Percentiles rank a stretch among this genome's conserved stretches.
Evolutionary conservation across 1,140 invertebrate genomes (phyloP).

Genomic region (Philaenus spumarius): DNA sequence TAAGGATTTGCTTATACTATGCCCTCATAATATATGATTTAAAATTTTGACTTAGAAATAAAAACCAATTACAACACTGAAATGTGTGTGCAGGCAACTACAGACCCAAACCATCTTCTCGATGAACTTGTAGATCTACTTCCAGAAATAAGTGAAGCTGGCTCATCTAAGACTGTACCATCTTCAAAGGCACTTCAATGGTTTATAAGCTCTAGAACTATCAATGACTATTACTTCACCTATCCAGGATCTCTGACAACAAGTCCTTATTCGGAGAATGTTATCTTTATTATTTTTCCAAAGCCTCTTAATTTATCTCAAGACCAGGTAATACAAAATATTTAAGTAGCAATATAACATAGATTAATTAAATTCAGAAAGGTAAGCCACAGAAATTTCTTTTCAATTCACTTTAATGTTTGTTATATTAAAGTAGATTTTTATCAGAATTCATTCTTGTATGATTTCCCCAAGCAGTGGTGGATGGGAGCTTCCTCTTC

Average conservation of each 20-base stretch:
- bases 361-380: no score
- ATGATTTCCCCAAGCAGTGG: no score
- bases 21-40: no score
- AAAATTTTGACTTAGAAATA: no score
- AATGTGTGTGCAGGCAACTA: neutral
- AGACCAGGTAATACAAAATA: neutral
- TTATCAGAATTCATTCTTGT: no score
- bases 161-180: neutral
- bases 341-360: no score
- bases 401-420: no score
- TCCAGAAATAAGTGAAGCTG: neutral
- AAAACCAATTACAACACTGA: no score
- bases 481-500: no score
- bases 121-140: neutral
- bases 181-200: neutral
- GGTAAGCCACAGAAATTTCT: no score
- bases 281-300: slow-evolving; percentile 57
- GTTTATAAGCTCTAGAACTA: neutral
- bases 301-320: neutral
- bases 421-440: no score
- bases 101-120: neutral
- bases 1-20: no score
- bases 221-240: slow-evolving; percentile 44
- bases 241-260: slow-evolving; percentile 67
- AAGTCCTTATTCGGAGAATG: slow-evolving; percentile 58